A percentile compares a stretch with the other conserved stretches of the same genome.
Conservation (phyloP, 2,888 invertebrate species). For the Pandemis cinnamomeana region DNA sequence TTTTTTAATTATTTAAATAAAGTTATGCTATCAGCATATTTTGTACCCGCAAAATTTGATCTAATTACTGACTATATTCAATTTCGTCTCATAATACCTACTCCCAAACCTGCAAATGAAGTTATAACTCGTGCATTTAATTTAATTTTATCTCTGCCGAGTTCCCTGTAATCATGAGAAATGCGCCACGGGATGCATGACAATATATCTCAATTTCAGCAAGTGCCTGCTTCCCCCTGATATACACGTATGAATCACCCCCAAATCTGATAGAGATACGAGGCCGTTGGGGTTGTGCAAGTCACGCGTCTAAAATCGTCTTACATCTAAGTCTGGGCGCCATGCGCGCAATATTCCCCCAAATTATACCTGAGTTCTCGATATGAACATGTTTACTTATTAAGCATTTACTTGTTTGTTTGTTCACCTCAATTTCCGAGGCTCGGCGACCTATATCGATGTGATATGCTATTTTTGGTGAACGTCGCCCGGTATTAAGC, state of each 20-base stretch:
- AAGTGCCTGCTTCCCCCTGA: constrained; percentile 15
- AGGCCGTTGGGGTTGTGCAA: constrained; percentile 24
- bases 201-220: constrained; percentile 27
- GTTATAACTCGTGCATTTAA: not conserved
- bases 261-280: constrained; percentile 22
- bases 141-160: constrained; percentile 3
- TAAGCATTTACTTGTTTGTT: constrained; percentile 38
- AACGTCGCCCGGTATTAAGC: not conserved
- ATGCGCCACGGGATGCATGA: constrained; percentile 14
- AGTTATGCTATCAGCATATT: not conserved
- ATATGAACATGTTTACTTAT: constrained; percentile 38
- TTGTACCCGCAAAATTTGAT: not conserved
- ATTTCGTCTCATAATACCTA: not conserved
- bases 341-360: constrained; percentile 30
- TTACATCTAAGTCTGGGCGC: constrained; percentile 31
- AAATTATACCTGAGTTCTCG: constrained; percentile 30
- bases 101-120: not conserved
- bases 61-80: not conserved
- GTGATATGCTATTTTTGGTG: constrained; percentile 17
- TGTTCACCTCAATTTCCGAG: constrained; percentile 14
- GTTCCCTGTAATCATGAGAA: constrained; percentile 16
- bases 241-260: constrained; percentile 23
- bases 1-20: not conserved
- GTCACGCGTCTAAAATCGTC: constrained; percentile 39
- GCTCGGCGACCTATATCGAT: not conserved